Percentiles rank a stretch among this genome's conserved stretches.
Conservation (phyloP, 2,797 vertebrate species). For the Artibeus lituratus region DNA sequence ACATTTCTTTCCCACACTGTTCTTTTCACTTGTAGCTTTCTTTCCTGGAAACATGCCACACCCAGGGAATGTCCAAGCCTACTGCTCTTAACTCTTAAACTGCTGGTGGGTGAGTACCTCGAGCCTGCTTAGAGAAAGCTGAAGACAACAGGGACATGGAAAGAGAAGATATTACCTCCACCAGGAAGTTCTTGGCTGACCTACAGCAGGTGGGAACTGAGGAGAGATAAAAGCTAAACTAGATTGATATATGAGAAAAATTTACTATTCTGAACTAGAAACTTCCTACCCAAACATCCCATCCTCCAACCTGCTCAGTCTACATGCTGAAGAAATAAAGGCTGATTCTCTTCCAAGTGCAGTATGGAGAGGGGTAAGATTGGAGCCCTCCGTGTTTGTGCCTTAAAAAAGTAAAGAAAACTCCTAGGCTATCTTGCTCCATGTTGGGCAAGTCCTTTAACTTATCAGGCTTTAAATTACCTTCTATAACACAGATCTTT, state of each 20-base stretch:
- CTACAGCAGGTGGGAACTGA: neutral
- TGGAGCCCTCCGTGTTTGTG: neutral
- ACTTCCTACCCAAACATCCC: neutral
- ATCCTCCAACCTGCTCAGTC: neutral
- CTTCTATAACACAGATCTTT: neutral
- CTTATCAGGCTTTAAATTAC: neutral
- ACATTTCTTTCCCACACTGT: slow-evolving; percentile 64
- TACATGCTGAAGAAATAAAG: neutral
- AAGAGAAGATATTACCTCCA: neutral
- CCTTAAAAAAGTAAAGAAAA: neutral
- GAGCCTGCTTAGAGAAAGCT: neutral
- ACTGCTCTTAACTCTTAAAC: slow-evolving; percentile 70
- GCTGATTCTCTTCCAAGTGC: neutral
- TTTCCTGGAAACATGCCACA: slow-evolving; percentile 59
- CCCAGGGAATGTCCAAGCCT: slow-evolving; percentile 63
- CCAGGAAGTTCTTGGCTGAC: neutral
- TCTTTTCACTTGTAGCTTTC: slow-evolving; percentile 61
- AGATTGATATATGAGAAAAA: neutral
- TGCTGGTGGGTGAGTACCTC: slow-evolving; percentile 31
- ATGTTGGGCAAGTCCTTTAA: neutral
- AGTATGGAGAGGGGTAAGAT: neutral
- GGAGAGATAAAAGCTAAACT: neutral
- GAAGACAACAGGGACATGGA: neutral
- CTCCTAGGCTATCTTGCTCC: neutral
- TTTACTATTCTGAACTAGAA: neutral